Conservation (phyloP, 2,797 vertebrate genomes). For the Moxostoma hubbsi region DNA sequence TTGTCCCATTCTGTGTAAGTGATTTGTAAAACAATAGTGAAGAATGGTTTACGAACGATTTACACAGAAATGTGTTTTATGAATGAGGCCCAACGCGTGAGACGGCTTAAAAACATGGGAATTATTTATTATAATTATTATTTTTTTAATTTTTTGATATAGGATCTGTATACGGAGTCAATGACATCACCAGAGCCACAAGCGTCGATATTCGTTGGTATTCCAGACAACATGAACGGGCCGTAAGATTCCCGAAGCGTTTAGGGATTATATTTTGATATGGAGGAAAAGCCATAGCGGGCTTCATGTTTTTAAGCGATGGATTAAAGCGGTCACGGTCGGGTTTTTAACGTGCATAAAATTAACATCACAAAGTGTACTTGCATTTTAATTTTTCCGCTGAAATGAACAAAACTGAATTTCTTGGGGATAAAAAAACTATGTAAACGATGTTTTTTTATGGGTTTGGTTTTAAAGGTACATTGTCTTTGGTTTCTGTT, state of each 20-base stretch:
- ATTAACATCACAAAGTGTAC: constrained; percentile 74
- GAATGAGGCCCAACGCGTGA: neutral
- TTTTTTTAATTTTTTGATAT: neutral
- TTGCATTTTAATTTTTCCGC: constrained; percentile 61
- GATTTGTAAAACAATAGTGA: too few relatives aligned
- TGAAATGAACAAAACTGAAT: neutral
- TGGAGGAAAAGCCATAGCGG: neutral
- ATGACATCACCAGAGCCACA: too few relatives aligned
- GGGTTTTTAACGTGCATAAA: constrained; percentile 6
- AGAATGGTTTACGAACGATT: too few relatives aligned
- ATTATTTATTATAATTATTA: neutral
- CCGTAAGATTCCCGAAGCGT: too few relatives aligned
- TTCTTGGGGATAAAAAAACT: neutral
- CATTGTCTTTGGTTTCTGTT: neutral
- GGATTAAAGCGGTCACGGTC: neutral
- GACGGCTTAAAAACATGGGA: neutral
- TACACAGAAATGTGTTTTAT: too few relatives aligned
- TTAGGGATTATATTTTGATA: neutral
- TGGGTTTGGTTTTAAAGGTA: neutral
- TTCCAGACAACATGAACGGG: too few relatives aligned
- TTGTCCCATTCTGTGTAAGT: too few relatives aligned
- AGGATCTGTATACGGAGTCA: neutral
- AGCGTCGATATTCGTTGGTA: too few relatives aligned
- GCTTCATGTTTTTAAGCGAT: constrained; percentile 31
- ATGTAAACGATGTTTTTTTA: neutral